Base-by-base conservation (phyloP, 2,888 invertebrate genomes). In the Drosophila gaucha region DNA sequence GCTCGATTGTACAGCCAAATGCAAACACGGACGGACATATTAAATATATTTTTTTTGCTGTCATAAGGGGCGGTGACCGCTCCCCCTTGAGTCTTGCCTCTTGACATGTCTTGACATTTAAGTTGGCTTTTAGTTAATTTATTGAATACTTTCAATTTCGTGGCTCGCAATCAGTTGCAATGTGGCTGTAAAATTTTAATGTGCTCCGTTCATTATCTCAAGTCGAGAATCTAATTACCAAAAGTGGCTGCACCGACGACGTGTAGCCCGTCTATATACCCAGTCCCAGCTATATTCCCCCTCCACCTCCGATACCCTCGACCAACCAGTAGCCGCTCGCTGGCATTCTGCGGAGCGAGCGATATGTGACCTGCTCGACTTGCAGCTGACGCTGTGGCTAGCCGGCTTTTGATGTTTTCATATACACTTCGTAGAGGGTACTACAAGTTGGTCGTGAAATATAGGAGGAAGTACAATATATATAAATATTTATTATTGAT, bases 131-230 rank as follows among this genome's bases (percentile, higher is more conserved):
- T 78, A 86, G 79, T 86, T 86, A 87, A 87, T 86, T 86, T 80
- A 86, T 86, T 87, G 80, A 80, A 60, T 66, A 75, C 78, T 83
- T 78, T 85, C 73, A 66, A 68, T 74, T 74, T 72, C 52, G 36
- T 35, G 41, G 44, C 47, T 35, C 54, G 52, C 62, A 47, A 44
- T 56, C 44, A 47, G 39, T 47, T 55, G 47, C 38, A 58, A 20
- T 58, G 62, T 58, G 83, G 80, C 67, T 88, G 80, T 87, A 83
- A 86, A 87, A 87, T 80, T 88, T 87, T 87, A 86, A 86, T 88
- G 87, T 83, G 74, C 71, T 74, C 38, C 74, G 52, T 84, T 78
- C 63, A 80, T 83, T 88, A 87, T 87, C 88, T 78, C 39, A 67
- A 78, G 69, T 86, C 74, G 69, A 82, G 74, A 85, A 87, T 87